A percentile compares a stretch with the other conserved stretches of the same genome.
Conservation (phyloP, 2,113 vertebrate genomes). For the Zosterops lateralis region DNA sequence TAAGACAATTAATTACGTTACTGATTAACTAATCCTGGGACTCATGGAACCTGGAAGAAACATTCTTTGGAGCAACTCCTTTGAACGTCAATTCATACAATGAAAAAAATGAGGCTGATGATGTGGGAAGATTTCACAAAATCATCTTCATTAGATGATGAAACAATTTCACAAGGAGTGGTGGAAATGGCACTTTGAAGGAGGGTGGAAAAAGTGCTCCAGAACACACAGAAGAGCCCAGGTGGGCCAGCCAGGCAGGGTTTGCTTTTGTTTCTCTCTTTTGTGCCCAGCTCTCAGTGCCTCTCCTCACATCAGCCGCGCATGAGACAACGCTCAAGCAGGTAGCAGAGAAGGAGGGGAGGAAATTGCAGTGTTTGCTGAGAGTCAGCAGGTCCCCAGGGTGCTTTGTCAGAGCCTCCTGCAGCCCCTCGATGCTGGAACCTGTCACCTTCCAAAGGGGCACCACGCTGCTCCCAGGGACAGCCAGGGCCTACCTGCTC, state of each 20-base stretch:
- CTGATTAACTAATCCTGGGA: not conserved
- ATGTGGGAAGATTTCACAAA: not conserved
- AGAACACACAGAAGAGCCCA: not conserved
- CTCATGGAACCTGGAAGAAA: not conserved
- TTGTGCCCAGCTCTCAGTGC: not conserved
- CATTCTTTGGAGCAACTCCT: not conserved
- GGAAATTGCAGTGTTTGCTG: not conserved
- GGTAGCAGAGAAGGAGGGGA: not conserved
- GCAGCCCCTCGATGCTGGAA: conserved; percentile 31
- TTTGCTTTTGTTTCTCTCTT: not conserved
- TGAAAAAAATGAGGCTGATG: not conserved
- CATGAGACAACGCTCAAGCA: not conserved
- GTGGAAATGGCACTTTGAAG: not conserved
- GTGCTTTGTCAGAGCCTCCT: conserved; percentile 33
- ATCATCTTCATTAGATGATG: not conserved
- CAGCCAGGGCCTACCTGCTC: conserved; percentile 72
- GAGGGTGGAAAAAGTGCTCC: not conserved
- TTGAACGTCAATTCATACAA: not conserved
- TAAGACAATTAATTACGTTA: not conserved
- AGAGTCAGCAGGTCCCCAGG: conserved; percentile 43
- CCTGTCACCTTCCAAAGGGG: conserved; percentile 68
- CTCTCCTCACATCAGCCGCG: not conserved
- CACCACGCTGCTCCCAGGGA: conserved; percentile 80
- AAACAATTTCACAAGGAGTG: not conserved
- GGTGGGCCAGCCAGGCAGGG: not conserved